phyloP scores from a whole-genome alignment of 1,140 invertebrate species.

The Caenorhabditis tropicalis region DNA sequence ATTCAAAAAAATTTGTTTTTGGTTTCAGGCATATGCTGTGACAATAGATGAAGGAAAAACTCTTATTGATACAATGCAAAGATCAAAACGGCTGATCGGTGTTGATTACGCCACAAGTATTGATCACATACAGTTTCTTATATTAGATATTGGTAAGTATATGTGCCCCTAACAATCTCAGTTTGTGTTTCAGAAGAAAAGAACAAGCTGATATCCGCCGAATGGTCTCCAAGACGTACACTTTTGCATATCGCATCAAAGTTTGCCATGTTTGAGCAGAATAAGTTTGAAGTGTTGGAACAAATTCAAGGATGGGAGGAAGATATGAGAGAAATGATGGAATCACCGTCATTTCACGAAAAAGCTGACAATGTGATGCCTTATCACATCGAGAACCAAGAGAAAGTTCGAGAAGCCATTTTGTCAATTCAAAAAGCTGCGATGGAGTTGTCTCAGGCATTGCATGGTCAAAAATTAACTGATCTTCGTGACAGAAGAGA shows the following conservation, averaged over 20 bases:
- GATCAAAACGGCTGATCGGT: constrained; percentile 56
- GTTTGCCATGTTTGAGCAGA: constrained; percentile 48
- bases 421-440: constrained; percentile 26
- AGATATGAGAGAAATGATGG: constrained; percentile 48
- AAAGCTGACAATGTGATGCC: constrained; percentile 48
- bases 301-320: constrained; percentile 52
- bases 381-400: constrained; percentile 52
- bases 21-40: constrained; percentile 61
- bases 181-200: constrained; percentile 65
- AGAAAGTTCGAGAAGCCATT: constrained; percentile 41
- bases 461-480: constrained; percentile 4
- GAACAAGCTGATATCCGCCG: constrained; percentile 56
- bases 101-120: constrained; percentile 60
- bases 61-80: constrained; percentile 55
- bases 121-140: constrained; percentile 47
- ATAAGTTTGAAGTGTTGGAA: background rate
- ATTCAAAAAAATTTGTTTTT: too few species aligned
- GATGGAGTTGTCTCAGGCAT: constrained; percentile 34
- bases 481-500: constrained; percentile 1
- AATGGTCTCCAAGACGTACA: constrained; percentile 62
- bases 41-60: constrained; percentile 64
- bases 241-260: constrained; percentile 54
- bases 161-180: too few species aligned
- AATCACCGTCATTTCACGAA: constrained; percentile 35
- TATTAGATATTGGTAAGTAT: background rate